A percentile compares a stretch with the other conserved stretches of the same genome.
These are phyloP conservation scores for Augiades crinisus DNA, from an alignment of 2,888 invertebrate genomes.

Conservation along the genomic window DNA sequence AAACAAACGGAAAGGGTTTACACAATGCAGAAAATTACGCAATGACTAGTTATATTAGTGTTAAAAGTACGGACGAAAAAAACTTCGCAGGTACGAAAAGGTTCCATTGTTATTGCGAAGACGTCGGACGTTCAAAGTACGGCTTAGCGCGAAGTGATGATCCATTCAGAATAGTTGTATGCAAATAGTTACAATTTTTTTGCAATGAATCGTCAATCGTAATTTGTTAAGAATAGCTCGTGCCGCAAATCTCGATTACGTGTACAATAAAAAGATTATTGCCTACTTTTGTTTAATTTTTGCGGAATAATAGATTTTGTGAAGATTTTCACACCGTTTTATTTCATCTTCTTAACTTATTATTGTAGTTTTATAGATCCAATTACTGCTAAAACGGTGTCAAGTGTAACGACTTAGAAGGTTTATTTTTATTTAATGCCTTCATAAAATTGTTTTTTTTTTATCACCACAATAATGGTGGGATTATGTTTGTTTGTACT, in stretches of 20 bases:
- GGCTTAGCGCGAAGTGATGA: constrained; percentile 27
- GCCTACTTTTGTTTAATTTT: constrained; percentile 28
- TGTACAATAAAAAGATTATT: constrained; percentile 54
- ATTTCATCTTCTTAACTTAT: neutral
- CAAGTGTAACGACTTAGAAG: neutral
- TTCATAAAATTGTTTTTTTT: neutral
- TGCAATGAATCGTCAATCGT: constrained; percentile 41
- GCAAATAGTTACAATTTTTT: constrained; percentile 67
- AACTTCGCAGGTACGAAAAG: constrained; percentile 74
- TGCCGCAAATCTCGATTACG: constrained; percentile 63
- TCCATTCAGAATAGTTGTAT: constrained; percentile 45
- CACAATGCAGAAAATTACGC: constrained; percentile 79
- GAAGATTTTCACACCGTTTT: neutral
- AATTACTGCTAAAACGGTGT: neutral
- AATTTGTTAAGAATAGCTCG: constrained; percentile 44
- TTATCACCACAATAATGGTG: too few relatives aligned
- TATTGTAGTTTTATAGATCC: neutral
- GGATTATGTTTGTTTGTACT: too few relatives aligned
- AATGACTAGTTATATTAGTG: constrained; percentile 66
- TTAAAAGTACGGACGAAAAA: constrained; percentile 51
- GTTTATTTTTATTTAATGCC: neutral
- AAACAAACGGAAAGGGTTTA: constrained; percentile 80
- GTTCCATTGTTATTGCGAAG: constrained; percentile 46
- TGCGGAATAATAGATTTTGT: neutral
- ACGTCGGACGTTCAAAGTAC: constrained; percentile 35